Evolutionary conservation across 2,113 vertebrate genomes (phyloP), one percentile per base, ranked within the genome.

Genomic region (Apteryx mantelli): DNA sequence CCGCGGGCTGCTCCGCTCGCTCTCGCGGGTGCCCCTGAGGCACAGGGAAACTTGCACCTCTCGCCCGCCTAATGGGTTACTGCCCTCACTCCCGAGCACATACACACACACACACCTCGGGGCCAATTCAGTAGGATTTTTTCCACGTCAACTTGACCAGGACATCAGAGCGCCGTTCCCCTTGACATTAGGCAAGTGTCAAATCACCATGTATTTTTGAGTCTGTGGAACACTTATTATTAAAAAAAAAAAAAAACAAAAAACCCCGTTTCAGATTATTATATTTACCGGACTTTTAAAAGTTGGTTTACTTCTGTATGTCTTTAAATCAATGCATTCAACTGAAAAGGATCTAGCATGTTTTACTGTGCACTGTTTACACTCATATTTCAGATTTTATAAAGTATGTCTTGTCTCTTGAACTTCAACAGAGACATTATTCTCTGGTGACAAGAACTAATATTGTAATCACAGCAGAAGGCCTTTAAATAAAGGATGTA

Each of bases 141-240:
- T 77, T 21, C 32, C 32, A 9, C 30, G 2, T 20, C 34, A 3
- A 0, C 28, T 30, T 22, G 2, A 15, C 32, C 11, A 4, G 42
- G 24, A 9, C 0, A 0, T 19, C 38, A 61, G 61, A 75, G 19
- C 46, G 55, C 48, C 30, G 21, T 44, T 60, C 19, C 34, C 16
- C 40, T 70, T 53, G 53, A 6, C 11, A 0, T 12, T 15, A 0
- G 2, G 7, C 4, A 0, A 10, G 11, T 50, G 38, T 34, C 73
- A 2, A 60, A 34, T 1, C 26, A 18, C 48, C 16, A 0, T 34
- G 0, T 40, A 3, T 16, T 56, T 81, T 44, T 46, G 17, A 58
- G 65, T 11, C 40, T 12, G 28, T 13, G n/a, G 46, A 71, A 76
- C 7, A 0, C 26, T 11, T 50, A 15, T 13, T 53, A 0, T 76